These are phyloP conservation scores for Melanostoma mellinum DNA, from an alignment of 2,888 invertebrate genomes.

Conservation along the genomic window DNA sequence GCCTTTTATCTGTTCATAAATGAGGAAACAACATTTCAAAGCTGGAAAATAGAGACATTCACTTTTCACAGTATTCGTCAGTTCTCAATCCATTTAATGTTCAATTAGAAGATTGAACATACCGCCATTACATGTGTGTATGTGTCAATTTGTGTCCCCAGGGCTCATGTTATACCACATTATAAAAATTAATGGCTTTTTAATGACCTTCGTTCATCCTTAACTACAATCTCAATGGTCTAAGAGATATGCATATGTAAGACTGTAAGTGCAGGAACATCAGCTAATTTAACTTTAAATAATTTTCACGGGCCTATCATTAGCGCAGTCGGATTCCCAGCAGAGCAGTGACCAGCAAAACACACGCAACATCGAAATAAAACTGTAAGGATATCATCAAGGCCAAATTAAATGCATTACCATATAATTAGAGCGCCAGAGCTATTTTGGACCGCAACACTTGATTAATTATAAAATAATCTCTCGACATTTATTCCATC, in stretches of 20 bases:
- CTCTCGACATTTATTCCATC: conserved; percentile 32
- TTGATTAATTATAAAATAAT: conserved; percentile 70
- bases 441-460: conserved; percentile 11
- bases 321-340: conserved; percentile 49
- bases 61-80: too few species aligned
- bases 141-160: conserved; percentile 1
- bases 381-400: conserved; percentile 63
- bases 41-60: too few species aligned
- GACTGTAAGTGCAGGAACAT: conserved; percentile 46
- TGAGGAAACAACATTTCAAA: too few species aligned
- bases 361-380: conserved; percentile 60
- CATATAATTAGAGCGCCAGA: conserved; percentile 59
- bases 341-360: conserved; percentile 27
- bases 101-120: background rate
- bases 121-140: background rate
- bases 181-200: conserved; percentile 63
- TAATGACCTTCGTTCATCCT: conserved; percentile 61
- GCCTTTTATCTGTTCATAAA: too few species aligned
- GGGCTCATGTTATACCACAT: conserved; percentile 2
- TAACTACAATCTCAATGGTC: conserved; percentile 15
- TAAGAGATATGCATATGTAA: conserved; percentile 21
- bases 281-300: conserved; percentile 68
- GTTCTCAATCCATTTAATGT: background rate
- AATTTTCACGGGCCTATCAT: conserved; percentile 62
- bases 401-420: conserved; percentile 49